A percentile compares a stretch with the other conserved stretches of the same genome.
These are phyloP conservation scores for Sicus ferrugineus DNA, from an alignment of 2,888 invertebrate genomes.

Conservation along the genomic window DNA sequence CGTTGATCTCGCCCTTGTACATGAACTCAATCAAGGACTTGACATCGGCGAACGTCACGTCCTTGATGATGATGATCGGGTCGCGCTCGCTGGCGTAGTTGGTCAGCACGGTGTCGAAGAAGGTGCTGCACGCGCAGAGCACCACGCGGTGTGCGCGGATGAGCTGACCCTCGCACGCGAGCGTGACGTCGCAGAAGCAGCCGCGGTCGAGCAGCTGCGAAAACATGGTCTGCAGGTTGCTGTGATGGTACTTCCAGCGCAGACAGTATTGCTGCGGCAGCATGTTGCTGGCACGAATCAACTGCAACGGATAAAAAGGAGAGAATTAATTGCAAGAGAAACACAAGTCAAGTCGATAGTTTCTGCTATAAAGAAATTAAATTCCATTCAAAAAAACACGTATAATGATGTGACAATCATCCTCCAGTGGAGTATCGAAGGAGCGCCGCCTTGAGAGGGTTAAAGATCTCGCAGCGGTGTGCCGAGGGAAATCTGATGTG, in stretches of 20 bases:
- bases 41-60: conserved; percentile 89
- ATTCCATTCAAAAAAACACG: too few species aligned
- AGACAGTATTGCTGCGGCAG: conserved; percentile 90
- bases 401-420: too few species aligned
- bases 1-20: conserved; percentile 96
- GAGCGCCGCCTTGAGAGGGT: too few species aligned
- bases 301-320: not conserved
- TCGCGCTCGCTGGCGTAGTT: conserved; percentile 79
- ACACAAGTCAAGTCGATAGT: not conserved
- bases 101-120: conserved; percentile 86
- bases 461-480: too few species aligned
- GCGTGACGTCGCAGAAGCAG: conserved; percentile 88
- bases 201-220: conserved; percentile 86
- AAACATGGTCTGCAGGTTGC: conserved; percentile 89
- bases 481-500: too few species aligned
- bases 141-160: conserved; percentile 82
- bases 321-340: not conserved
- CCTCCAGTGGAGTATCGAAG: too few species aligned
- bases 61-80: conserved; percentile 86
- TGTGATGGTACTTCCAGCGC: conserved; percentile 92
- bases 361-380: too few species aligned
- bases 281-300: conserved; percentile 63
- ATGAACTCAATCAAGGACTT: conserved; percentile 91
- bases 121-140: conserved; percentile 90
- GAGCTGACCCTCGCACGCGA: conserved; percentile 85